phyloP scores from a whole-genome alignment of 2,888 invertebrate species.

The Drosophila merina region DNA sequence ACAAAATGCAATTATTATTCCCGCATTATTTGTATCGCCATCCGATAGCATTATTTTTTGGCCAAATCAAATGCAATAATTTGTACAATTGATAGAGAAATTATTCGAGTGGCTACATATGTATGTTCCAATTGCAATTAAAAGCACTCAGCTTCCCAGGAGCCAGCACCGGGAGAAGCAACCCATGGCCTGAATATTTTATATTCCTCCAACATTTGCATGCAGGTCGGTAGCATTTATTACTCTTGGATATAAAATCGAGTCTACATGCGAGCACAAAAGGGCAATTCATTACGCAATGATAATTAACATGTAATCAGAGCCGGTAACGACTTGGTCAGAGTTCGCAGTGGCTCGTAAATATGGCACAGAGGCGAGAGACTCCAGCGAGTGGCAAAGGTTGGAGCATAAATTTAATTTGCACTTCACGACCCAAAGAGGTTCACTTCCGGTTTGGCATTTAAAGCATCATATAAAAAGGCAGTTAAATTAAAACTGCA shows the following conservation, averaged over 20 bases:
- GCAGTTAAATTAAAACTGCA: slow-evolving; percentile 67
- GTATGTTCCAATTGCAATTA: slow-evolving; percentile 1
- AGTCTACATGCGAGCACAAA: slow-evolving; percentile 28
- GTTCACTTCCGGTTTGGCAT: slow-evolving; percentile 22
- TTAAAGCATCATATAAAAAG: slow-evolving; percentile 57
- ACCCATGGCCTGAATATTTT: slow-evolving; percentile 30
- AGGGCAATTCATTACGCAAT: slow-evolving; percentile 50
- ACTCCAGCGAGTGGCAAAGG: neutral
- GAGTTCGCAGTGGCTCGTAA: slow-evolving; percentile 28
- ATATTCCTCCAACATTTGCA: slow-evolving; percentile 36
- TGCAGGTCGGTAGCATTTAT: slow-evolving; percentile 22
- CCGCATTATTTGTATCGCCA: neutral
- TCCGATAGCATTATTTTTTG: neutral
- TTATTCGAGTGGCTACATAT: slow-evolving; percentile 2
- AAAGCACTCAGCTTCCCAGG: slow-evolving; percentile 17
- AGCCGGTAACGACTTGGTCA: slow-evolving; percentile 57
- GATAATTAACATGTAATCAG: slow-evolving; percentile 77
- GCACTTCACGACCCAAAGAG: slow-evolving; percentile 10
- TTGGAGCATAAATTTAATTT: slow-evolving; percentile 54
- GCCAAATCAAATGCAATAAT: slow-evolving; percentile 21
- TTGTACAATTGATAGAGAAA: slow-evolving; percentile 27
- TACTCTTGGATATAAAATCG: slow-evolving; percentile 24
- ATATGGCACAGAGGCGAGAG: slow-evolving; percentile 34
- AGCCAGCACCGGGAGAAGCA: slow-evolving; percentile 5
- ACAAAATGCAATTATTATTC: no score